Base-by-base conservation (phyloP, 2,113 vertebrate species). In the Pteropus alecto region DNA sequence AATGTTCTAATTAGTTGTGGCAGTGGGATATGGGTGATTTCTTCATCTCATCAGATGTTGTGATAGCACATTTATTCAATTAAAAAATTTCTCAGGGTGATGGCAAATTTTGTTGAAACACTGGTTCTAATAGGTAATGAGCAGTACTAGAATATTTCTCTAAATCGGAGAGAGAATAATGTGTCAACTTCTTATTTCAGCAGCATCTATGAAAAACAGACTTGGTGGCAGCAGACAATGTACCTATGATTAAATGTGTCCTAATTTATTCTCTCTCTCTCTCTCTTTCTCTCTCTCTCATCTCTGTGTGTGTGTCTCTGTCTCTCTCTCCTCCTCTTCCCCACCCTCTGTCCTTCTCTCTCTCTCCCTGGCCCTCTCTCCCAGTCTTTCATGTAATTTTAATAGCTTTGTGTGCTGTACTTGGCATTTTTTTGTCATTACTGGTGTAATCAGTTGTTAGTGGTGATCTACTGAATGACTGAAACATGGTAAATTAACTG, bases 401-500 rank as follows among this genome's bases (percentile, higher is more conserved):
- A 86, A 22, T 83, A 83, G 78, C 41, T 70, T 77, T 68, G 35
- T 89, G 14, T 67, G 56, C n/a, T 58, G 1, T 71, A 38, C 24
- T 16, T 89, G 19, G 8, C 38, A 54, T 77, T 35, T 77, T 93
- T 67, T 41, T 70, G 67, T 74, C 48, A 30, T 77, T 48, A 81
- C 11, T 81, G 21, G 5, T 73, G 0, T 65, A 89, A 56, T 43
- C 11, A 91, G 5, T 83, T 89, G 35, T 77, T 24, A 82, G 12
- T 90, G 35, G 24, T 84, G 48, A 74, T 38, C 38, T 90, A 43
- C 1, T 84, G 33, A 93, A 65, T 87, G 87, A 79, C 60, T 70
- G 76, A 94, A 74, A 76, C 54, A 90, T 65, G n/a, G 28, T 24
- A 51, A 76, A 46, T 92, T 96, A 92, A 58, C 48, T 78, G 77